Evolutionary conservation across 2,888 invertebrate genomes (phyloP), one percentile per base, ranked within the genome.

Genomic region (Rhopalosiphum nymphaeae): DNA sequence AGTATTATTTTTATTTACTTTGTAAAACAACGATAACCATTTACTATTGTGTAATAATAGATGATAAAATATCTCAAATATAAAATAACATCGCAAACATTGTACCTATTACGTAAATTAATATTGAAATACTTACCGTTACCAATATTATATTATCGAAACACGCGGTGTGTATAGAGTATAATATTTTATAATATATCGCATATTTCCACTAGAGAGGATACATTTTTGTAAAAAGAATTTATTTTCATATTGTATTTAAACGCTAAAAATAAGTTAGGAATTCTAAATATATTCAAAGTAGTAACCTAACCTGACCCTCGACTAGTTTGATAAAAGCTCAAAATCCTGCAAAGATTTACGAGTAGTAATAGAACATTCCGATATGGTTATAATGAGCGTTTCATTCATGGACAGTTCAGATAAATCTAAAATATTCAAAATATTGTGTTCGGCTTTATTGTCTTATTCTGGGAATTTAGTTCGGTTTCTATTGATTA

Each of bases 351-450:
- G 86, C 56, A 57, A 44, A 5, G 56, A 46, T 57, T 57, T 56
- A n/a, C 44, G 3, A 56, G n/a, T 49, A n/a, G 29, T 29, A 86
- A 56, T 57, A 44, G 56, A 91, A 91, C 56, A 91, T 91, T 91
- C 84, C 91, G 25, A 85, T 56, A 56, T 46, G 42, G 44, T 91
- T 56, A 44, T 85, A 36, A 78, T 21, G 42, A 13, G n/a, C 44
- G 26, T 36, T 78, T 78, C 78, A 36, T 78, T 78, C 21, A 78
- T 25, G 36, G 36, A 9, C 36, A 36, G 16, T 36, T 16, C 21
- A 78, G 78, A 78, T 78, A 78, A 78, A 78, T 67, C 36, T 78
- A 78, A 21, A 78, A 78, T 78, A 78, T 78, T 78, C 78, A 78
- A 78, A 36, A 78, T 36, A 46, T 46, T 46, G 21, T 21, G 21